Percentiles rank a stretch among this genome's conserved stretches.
phyloP scores from a whole-genome alignment of 1,140 invertebrate genomes.

The Drosophila tani region DNA sequence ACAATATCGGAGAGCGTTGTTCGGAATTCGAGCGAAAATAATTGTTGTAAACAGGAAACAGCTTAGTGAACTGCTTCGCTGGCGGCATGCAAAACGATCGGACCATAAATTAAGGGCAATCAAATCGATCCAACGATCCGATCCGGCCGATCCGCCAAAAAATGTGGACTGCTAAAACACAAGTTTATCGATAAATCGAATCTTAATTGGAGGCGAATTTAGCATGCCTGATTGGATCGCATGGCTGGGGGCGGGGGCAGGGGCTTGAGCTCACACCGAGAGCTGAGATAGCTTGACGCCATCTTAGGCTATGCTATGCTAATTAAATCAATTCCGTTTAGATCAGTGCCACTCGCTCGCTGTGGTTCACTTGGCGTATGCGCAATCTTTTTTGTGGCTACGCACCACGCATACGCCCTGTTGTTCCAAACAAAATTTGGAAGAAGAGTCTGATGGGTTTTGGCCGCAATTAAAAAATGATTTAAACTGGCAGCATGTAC shows the following conservation, averaged over 20 bases:
- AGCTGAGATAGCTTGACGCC: slow-evolving; percentile 41
- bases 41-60: slow-evolving; percentile 6
- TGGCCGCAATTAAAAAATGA: background rate
- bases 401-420: slow-evolving; percentile 35
- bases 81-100: slow-evolving; percentile 15
- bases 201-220: slow-evolving; percentile 49
- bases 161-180: slow-evolving; percentile 27
- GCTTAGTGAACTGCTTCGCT: slow-evolving; percentile 13
- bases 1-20: background rate
- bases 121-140: slow-evolving; percentile 22
- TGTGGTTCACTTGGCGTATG: slow-evolving; percentile 23
- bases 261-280: no score
- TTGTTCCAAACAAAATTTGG: background rate
- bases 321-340: slow-evolving; percentile 40
- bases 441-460: no score
- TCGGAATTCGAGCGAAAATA: slow-evolving; percentile 3
- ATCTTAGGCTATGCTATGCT: slow-evolving; percentile 35
- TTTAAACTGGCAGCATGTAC: background rate
- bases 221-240: slow-evolving; percentile 41
- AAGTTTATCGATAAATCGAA: slow-evolving; percentile 47
- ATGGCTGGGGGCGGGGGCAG: background rate
- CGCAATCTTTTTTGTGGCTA: slow-evolving; percentile 10
- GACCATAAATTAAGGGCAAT: slow-evolving; percentile 36
- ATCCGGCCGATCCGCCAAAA: slow-evolving; percentile 15
- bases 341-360: slow-evolving; percentile 6